Base-by-base conservation (phyloP, 2,113 vertebrate species). In the Thryonomys swinderianus region DNA sequence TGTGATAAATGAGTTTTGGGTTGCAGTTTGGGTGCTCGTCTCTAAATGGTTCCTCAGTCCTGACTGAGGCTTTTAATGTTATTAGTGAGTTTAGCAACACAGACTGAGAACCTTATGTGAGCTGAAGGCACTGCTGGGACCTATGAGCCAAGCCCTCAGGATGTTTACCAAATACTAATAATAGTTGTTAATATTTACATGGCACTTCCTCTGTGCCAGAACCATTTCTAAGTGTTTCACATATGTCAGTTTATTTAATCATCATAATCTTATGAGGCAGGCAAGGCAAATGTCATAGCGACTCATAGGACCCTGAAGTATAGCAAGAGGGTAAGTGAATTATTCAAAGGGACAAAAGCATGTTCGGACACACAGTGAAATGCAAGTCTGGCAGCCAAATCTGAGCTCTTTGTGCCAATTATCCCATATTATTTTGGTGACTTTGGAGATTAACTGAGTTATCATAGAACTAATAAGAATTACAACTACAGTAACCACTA, bases 141-240 rank as follows among this genome's bases (percentile, higher is more conserved):
- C 30, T 66, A 40, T 84, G 78, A 85, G 40, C 4, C 23, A 92
- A 94, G 13, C 20, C 4, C 14, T 88, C n/a, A 79, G 73, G 48
- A 79, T 94, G 20, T 92, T 95, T 94, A 78, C 62, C 55, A 53
- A 93, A 83, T 79, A 79, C 42, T 64, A 82, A 32, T 88, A 93
- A 80, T 88, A 92, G 34, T 93, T 88, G 37, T 7, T 95, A 88
- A 90, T 96, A 92, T 95, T 97, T 95, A 83, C 37, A 69, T 67
- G 57, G 13, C 16, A 53, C 45, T 69, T 71, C 7, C 16, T 85
- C 42, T 92, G 66, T 94, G 30, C 55, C 40, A 82, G 73, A 12
- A 85, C 34, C 21, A 79, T 85, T 88, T 95, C 21, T 92, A 88
- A 88, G 73, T 64, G 42, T 71, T 91, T 88, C 37, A 84, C 9